Evolutionary conservation across 2,888 invertebrate genomes (phyloP), one percentile per base, ranked within the genome.

Genomic region (Lepidonotus clava): DNA sequence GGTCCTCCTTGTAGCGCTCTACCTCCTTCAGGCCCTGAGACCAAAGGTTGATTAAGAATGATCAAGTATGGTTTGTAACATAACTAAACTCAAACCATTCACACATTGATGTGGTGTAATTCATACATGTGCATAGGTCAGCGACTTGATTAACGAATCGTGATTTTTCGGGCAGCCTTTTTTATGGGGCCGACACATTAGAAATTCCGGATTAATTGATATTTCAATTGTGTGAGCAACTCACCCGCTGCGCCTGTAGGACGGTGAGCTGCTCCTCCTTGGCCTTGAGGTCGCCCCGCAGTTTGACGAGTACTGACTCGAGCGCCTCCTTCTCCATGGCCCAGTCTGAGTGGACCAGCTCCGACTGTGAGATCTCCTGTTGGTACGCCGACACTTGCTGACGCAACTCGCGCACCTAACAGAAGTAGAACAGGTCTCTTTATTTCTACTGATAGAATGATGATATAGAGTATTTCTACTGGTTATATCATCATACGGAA

Each of bases 241-340:
- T 76, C 84, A 92, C 92, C 90, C 90, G 90, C 84, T 91, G 87
- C 8, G 90, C 91, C 51, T 91, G 89, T 6, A 89, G 77, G 28
- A 90, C 87, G 85, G 88, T 90, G 11, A 92, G 83, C 0, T 89
- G 87, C 6, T 89, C 89, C 77, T 92, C 92, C 76, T 90, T 92
- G 8, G 90, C 90, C 41, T 89, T 89, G 56, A 93, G 67, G 85
- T 93, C 89, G 40, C 90, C 88, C 53, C 92, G 84, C 51, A 93
- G 87, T 36, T 92, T 90, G 83, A 92, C 86, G 2, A 93, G 89
- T 0, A 93, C 92, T 18, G 91, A 91, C 86, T 93, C 93, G 14
- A 94, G 90, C 14, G 93, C 92, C 87, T 93, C 92, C 86, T 92
- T 93, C 87, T 93, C 93, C 84, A 89, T 88, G 89, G 89, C 87